Evolutionary conservation across 1,140 invertebrate genomes (phyloP), one percentile per base, ranked within the genome.

Genomic region (Sminthurides bifidus): DNA sequence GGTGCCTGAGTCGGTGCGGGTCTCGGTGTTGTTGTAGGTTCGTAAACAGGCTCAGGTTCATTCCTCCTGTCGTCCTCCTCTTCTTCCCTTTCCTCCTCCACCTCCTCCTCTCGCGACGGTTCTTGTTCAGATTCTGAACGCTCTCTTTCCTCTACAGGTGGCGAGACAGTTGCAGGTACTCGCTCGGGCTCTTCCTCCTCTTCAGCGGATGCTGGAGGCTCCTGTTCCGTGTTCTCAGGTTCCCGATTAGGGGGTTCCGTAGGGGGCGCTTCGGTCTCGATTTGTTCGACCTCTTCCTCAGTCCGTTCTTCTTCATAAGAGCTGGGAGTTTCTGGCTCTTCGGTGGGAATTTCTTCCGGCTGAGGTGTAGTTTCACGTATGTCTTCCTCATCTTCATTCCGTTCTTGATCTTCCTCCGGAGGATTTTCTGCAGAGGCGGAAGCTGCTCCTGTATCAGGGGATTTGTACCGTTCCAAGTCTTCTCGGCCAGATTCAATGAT

Each of bases 71-170:
- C 53, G 44, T 30, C 46, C 26, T 56, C 33, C 31, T 35, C 24
- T 24, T 51, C 44, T 27, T 46, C 31, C 10, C 50, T 38, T 27
- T 46, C 41, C 24, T 44, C 33, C 15, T 48, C 56, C n/a, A 38
- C 52, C 24, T 46, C 21, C 3, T 46, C 44, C 44, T 21, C 44
- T n/a, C 14, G 29, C 27, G 12, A 38, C 14, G 14, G 17, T 51
- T 33, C 48, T 5, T 21, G 8, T 27, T 5, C 6, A 15, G 5
- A 5, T 26, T 6, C 27, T 10, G 10, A 8, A 24, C 19, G 8
- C 27, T 48, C 45, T 24, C 29, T 26, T 17, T 27, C 19, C 8
- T 29, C 27, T 48, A 10, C 5, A 15, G 10, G 12, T 44, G 10
- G 12, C 14, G 41, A 14, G 8, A 44, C 14, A 44, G n/a, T n/a